Percentiles rank a stretch among this genome's conserved stretches.
These are phyloP conservation scores for Lymantria monacha DNA, from an alignment of 2,888 invertebrate genomes.

Conservation along the genomic window DNA sequence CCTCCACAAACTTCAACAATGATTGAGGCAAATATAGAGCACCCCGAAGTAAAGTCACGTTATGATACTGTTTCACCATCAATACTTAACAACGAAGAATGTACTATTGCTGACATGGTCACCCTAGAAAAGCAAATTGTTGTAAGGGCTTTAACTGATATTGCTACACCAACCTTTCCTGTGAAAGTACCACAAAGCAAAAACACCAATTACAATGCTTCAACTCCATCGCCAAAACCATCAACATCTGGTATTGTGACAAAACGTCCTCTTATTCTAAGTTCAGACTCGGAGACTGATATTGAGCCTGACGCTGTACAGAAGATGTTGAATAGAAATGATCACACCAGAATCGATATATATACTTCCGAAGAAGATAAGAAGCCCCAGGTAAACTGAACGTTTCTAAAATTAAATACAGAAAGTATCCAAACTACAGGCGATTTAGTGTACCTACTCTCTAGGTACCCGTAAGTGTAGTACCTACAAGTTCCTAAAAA, in stretches of 20 bases:
- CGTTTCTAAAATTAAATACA: too few relatives aligned
- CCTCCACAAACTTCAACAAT: constrained; percentile 2
- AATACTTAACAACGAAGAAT: constrained; percentile 5
- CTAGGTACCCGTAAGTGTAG: too few relatives aligned
- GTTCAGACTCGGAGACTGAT: neutral
- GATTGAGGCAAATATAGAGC: constrained; percentile 1
- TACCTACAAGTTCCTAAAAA: too few relatives aligned
- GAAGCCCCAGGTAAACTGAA: too few relatives aligned
- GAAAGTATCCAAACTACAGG: too few relatives aligned
- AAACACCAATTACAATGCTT: constrained; percentile 1
- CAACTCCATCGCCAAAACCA: constrained; percentile 1
- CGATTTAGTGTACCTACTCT: too few relatives aligned
- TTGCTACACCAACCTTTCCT: neutral
- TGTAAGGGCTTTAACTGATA: constrained; percentile 1
- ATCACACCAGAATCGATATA: constrained; percentile 1
- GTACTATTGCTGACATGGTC: constrained; percentile 1
- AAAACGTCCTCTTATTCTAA: constrained; percentile 2
- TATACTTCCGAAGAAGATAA: constrained; percentile 2
- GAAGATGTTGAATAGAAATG: neutral
- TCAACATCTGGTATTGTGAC: constrained; percentile 1
- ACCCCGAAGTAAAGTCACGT: constrained; percentile 1
- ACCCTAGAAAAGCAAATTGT: constrained; percentile 1
- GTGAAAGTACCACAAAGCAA: neutral
- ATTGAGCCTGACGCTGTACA: constrained; percentile 1
- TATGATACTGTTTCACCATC: constrained; percentile 1